These are phyloP conservation scores for Sminthurinus aureus DNA, from an alignment of 2,888 invertebrate genomes.

Conservation along the genomic window DNA sequence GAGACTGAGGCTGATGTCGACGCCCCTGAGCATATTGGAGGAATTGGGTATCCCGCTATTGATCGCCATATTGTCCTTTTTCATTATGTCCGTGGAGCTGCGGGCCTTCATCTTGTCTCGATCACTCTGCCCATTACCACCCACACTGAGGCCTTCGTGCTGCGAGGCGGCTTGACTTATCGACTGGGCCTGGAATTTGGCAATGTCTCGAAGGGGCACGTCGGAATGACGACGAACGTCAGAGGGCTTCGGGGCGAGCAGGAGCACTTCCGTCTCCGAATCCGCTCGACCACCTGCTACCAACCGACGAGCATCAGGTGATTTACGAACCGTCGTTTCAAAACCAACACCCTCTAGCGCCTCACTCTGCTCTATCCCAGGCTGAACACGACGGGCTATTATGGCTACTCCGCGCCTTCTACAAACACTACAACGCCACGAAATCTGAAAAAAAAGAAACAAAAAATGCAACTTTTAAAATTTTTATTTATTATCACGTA, in stretches of 20 bases:
- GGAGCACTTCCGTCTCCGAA: slow-evolving; percentile 59
- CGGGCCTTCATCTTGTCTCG: slow-evolving; percentile 43
- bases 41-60: slow-evolving; percentile 26
- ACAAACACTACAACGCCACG: slow-evolving; percentile 90
- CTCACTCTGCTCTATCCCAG: slow-evolving; percentile 57
- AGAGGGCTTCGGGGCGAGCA: slow-evolving; percentile 57
- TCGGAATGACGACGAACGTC: slow-evolving; percentile 59
- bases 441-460: slow-evolving; percentile 67
- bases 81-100: slow-evolving; percentile 49
- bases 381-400: slow-evolving; percentile 57
- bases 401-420: slow-evolving; percentile 65
- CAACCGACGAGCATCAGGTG: slow-evolving; percentile 50
- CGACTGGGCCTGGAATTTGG: slow-evolving; percentile 56
- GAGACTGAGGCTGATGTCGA: slow-evolving; percentile 10
- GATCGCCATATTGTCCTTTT: slow-evolving; percentile 37
- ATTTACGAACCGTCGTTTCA: slow-evolving; percentile 56
- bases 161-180: slow-evolving; percentile 53
- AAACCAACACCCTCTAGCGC: slow-evolving; percentile 58
- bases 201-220: slow-evolving; percentile 58
- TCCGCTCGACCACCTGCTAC: slow-evolving; percentile 55
- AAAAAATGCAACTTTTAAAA: no score
- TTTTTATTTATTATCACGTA: no score
- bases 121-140: slow-evolving; percentile 32
- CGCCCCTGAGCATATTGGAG: slow-evolving; percentile 13
- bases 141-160: slow-evolving; percentile 52